phyloP scores from a whole-genome alignment of 2,888 invertebrate species.

The Sarcophaga variegata region DNA sequence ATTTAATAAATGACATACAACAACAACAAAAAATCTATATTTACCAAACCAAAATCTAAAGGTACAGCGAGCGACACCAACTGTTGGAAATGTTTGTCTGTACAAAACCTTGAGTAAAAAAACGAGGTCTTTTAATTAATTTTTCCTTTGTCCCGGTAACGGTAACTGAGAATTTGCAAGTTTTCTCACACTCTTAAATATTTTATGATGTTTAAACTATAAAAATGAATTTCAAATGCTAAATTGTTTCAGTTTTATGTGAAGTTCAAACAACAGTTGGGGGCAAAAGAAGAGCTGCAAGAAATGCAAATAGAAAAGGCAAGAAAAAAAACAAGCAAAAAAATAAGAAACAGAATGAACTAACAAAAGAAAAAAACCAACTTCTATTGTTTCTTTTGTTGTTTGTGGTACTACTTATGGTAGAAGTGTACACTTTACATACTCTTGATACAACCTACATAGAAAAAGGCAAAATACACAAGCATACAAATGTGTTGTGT shows the following conservation, averaged over 20 bases:
- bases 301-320: too few species aligned
- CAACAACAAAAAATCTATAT: too few species aligned
- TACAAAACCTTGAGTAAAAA: neutral
- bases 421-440: conserved; percentile 25
- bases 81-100: neutral
- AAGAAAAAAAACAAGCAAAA: neutral
- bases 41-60: too few species aligned
- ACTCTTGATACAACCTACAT: conserved; percentile 47
- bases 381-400: conserved; percentile 29
- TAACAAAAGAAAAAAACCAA: neutral
- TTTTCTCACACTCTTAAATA: conserved; percentile 10
- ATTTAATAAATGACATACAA: too few species aligned
- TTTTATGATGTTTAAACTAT: neutral
- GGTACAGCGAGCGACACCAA: neutral
- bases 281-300: too few species aligned
- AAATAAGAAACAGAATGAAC: neutral
- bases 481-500: neutral
- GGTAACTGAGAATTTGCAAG: neutral
- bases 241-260: conserved; percentile 27
- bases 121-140: neutral
- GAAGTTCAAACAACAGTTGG: too few species aligned
- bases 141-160: neutral
- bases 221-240: neutral
- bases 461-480: neutral
- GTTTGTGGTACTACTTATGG: conserved; percentile 34